A percentile compares a stretch with the other conserved stretches of the same genome.
These are phyloP conservation scores for Hymenochirus boettgeri DNA, from an alignment of 2,113 vertebrate genomes.

Conservation along the genomic window DNA sequence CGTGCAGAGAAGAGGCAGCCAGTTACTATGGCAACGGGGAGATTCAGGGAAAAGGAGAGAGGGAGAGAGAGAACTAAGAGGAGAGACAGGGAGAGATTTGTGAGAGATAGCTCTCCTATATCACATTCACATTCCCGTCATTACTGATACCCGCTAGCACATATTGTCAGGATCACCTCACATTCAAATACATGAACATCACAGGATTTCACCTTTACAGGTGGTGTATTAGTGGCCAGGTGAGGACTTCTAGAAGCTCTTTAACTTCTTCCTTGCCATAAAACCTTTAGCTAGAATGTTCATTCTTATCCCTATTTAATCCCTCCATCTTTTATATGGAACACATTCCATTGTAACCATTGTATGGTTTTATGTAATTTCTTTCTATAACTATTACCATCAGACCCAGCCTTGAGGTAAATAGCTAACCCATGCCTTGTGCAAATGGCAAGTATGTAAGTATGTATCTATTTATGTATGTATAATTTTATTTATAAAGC, in stretches of 20 bases:
- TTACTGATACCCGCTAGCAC: not conserved
- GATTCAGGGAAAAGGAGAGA: conserved; percentile 32
- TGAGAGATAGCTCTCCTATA: conserved; percentile 10
- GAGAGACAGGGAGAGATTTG: conserved; percentile 28
- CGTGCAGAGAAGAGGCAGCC: conserved; percentile 41
- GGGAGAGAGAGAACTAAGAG: conserved; percentile 26
- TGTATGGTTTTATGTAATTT: no score
- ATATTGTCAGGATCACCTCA: not conserved
- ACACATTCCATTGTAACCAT: not conserved
- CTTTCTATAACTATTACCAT: no score
- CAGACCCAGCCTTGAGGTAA: no score
- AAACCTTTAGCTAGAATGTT: not conserved
- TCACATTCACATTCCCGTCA: not conserved
- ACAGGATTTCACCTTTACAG: not conserved
- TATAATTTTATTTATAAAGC: no score
- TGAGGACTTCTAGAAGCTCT: not conserved
- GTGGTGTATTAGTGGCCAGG: no score
- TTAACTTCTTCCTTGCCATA: not conserved
- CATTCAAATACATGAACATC: not conserved
- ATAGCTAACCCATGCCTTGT: no score
- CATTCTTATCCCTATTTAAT: not conserved
- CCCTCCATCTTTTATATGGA: not conserved
- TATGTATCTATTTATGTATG: no score
- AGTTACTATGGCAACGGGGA: conserved; percentile 38
- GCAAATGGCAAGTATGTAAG: no score